phyloP scores from a whole-genome alignment of 30 jellyfish, hydroid and myxozoan species.

The Aurelia aurita complex sp. Pacific region DNA sequence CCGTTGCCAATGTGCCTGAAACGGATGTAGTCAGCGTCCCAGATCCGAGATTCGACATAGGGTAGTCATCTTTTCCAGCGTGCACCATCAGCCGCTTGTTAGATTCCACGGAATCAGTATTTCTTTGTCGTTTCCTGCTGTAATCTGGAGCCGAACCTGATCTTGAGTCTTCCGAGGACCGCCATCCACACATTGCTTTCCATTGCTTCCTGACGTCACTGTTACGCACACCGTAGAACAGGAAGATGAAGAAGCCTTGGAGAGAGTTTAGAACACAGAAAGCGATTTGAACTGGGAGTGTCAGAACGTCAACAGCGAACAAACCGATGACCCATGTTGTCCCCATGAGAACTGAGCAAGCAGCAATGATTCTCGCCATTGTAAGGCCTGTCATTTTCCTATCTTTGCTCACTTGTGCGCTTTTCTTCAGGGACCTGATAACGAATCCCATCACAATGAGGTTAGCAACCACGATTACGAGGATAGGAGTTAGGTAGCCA shows the following conservation, averaged over 20 bases:
- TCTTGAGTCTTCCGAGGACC: slow-evolving; percentile 8
- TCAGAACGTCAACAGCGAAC: slow-evolving; percentile 75
- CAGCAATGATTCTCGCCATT: slow-evolving; percentile 58
- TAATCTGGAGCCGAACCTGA: slow-evolving; percentile 8
- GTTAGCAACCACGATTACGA: slow-evolving; percentile 33
- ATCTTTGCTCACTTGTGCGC: slow-evolving; percentile 45
- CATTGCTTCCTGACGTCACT: slow-evolving; percentile 57
- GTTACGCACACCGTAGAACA: slow-evolving; percentile 72
- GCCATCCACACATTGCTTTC: slow-evolving; percentile 22
- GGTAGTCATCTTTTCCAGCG: too few species aligned
- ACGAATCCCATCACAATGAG: slow-evolving; percentile 54
- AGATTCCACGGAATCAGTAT: too few species aligned
- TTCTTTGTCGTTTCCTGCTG: too few species aligned
- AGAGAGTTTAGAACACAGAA: slow-evolving; percentile 78
- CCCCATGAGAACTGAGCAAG: slow-evolving; percentile 80
- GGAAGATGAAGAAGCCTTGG: slow-evolving; percentile 82
- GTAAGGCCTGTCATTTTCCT: slow-evolving; percentile 39
- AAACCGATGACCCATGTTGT: slow-evolving; percentile 76
- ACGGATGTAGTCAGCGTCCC: too few species aligned
- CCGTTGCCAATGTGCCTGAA: too few species aligned
- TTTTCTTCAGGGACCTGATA: slow-evolving; percentile 25
- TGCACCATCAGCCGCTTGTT: too few species aligned
- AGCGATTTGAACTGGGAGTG: slow-evolving; percentile 55
- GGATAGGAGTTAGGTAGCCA: slow-evolving; percentile 54
- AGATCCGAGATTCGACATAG: too few species aligned